Conservation (phyloP, 2,113 vertebrate species). For the Peromyscus leucopus region DNA sequence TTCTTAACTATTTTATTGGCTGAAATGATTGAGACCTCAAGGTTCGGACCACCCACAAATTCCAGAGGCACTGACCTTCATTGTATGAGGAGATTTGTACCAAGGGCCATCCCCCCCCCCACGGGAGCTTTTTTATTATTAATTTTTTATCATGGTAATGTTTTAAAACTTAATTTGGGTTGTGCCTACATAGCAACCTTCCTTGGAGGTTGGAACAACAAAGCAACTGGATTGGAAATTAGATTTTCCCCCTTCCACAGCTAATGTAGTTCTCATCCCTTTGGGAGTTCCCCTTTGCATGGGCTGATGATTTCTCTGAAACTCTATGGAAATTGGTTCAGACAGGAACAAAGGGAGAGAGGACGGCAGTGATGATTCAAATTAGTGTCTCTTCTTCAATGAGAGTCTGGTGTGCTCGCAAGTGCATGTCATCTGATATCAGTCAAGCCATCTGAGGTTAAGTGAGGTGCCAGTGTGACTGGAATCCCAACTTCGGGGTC, state of each 20-base stretch:
- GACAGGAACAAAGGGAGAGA: slow-evolving; percentile 82
- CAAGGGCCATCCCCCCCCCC: slow-evolving; percentile 60
- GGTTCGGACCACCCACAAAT: slow-evolving; percentile 67
- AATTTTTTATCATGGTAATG: slow-evolving; percentile 59
- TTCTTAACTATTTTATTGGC: slow-evolving; percentile 59
- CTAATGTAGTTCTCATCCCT: slow-evolving; percentile 77
- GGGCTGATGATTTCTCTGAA: slow-evolving; percentile 83
- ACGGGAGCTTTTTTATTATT: slow-evolving; percentile 67
- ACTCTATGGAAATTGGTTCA: slow-evolving; percentile 84
- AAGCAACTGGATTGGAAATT: slow-evolving; percentile 81
- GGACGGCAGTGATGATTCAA: slow-evolving; percentile 79
- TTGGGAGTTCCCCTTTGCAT: slow-evolving; percentile 81
- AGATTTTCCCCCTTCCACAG: slow-evolving; percentile 75
- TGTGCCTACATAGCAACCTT: slow-evolving; percentile 78
- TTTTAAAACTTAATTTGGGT: slow-evolving; percentile 82
- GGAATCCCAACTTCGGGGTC: slow-evolving; percentile 54
- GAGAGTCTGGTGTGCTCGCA: slow-evolving; percentile 37
- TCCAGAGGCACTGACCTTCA: slow-evolving; percentile 45
- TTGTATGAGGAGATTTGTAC: slow-evolving; percentile 68
- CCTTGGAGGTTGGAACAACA: slow-evolving; percentile 83
- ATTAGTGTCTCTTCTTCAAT: slow-evolving; percentile 78
- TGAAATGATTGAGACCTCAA: slow-evolving; percentile 73
- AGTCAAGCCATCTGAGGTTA: slow-evolving; percentile 65
- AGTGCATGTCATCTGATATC: slow-evolving; percentile 16
- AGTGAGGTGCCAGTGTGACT: slow-evolving; percentile 62